Conservation (phyloP, 2,888 invertebrate genomes). For the Prostheceraeus crozeri region DNA sequence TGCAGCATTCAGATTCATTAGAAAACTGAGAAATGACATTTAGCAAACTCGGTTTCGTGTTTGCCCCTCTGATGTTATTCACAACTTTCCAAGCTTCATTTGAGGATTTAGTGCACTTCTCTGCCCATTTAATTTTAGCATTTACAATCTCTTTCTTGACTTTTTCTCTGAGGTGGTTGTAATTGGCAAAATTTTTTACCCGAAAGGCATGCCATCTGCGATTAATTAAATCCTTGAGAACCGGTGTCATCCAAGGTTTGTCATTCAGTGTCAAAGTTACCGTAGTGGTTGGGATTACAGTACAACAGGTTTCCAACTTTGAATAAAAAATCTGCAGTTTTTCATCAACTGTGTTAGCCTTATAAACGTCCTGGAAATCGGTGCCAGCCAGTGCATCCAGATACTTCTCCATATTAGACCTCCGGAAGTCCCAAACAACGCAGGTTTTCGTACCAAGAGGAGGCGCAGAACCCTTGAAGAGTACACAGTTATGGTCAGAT, state of each 20-base stretch:
- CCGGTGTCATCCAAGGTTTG: slow-evolving; percentile 22
- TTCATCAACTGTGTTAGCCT: neutral
- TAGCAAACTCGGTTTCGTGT: too few species aligned
- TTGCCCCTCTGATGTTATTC: slow-evolving; percentile 5
- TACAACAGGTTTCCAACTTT: slow-evolving; percentile 2
- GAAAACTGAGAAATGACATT: too few species aligned
- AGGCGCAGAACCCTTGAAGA: too few species aligned
- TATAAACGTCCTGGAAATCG: neutral
- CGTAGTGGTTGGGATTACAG: neutral
- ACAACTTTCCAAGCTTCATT: slow-evolving; percentile 12
- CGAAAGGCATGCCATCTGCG: slow-evolving; percentile 2
- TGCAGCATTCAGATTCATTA: too few species aligned
- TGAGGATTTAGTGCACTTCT: slow-evolving; percentile 8
- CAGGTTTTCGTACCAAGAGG: too few species aligned
- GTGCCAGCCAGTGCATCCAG: slow-evolving; percentile 17
- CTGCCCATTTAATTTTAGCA: slow-evolving; percentile 1
- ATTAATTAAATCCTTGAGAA: slow-evolving; percentile 6
- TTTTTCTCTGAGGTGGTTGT: slow-evolving; percentile 20
- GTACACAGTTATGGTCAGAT: too few species aligned
- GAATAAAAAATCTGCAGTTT: slow-evolving; percentile 11
- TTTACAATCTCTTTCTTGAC: slow-evolving; percentile 8
- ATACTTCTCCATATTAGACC: slow-evolving; percentile 8
- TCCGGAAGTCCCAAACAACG: slow-evolving; percentile 8
- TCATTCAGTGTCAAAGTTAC: neutral
- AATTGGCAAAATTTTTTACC: slow-evolving; percentile 8